These are phyloP conservation scores for Synanceia verrucosa DNA, from an alignment of 2,797 vertebrate species.

Conservation along the genomic window DNA sequence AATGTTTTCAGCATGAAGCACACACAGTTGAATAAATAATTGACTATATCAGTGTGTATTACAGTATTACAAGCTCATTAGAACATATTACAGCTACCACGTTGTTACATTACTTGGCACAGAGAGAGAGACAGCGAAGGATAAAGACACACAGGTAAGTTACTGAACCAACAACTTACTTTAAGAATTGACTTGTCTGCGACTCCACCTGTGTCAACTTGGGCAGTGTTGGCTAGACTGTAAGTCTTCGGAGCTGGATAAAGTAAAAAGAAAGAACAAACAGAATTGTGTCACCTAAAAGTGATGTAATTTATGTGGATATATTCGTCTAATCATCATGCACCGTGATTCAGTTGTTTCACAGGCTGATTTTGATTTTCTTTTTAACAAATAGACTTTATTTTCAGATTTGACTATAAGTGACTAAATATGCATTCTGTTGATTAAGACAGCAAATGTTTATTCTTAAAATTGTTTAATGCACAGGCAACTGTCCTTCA, in stretches of 20 bases:
- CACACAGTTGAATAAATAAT: neutral
- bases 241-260: conserved; percentile 92
- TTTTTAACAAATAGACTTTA: neutral
- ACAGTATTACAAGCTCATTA: neutral
- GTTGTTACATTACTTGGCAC: neutral
- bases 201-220: conserved; percentile 83
- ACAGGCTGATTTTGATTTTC: neutral
- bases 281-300: neutral
- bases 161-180: conserved; percentile 62
- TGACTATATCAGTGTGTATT: neutral
- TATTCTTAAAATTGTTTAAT: neutral
- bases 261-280: neutral
- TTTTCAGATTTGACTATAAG: neutral
- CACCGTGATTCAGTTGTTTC: neutral
- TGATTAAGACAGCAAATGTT: neutral
- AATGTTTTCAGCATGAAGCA: neutral
- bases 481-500: neutral
- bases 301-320: neutral
- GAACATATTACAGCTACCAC: neutral
- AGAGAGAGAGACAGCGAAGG: neutral
- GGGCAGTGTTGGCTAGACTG: conserved; percentile 85
- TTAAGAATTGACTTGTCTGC: conserved; percentile 94
- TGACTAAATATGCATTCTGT: neutral
- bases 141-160: neutral
- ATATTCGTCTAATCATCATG: neutral